Evolutionary conservation across 2,797 vertebrate species (phyloP).

Genomic region (Gymnoscopelus braueri): DNA sequence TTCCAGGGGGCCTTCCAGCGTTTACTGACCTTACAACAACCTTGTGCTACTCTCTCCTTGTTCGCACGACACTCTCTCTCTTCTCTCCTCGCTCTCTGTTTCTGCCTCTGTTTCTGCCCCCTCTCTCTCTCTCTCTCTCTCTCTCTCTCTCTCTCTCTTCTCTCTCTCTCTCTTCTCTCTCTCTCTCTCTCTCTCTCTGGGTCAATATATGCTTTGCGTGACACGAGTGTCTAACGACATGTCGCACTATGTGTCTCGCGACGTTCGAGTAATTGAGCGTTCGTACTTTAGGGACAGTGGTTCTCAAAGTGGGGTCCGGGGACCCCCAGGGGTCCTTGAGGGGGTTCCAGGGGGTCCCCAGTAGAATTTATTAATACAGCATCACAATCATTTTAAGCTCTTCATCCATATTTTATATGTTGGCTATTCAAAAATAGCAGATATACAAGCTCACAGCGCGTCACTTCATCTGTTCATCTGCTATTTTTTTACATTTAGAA

Average conservation of each 20-base stretch:
- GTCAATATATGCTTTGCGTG: neutral
- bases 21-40: slow-evolving; percentile 78
- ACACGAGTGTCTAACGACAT: too few relatives aligned
- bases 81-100: slow-evolving; percentile 32
- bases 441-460: too few relatives aligned
- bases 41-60: slow-evolving; percentile 64
- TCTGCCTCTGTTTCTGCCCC: neutral
- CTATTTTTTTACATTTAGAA: too few relatives aligned
- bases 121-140: slow-evolving; percentile 2
- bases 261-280: slow-evolving; percentile 15
- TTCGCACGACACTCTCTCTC: slow-evolving; percentile 46
- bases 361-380: too few relatives aligned
- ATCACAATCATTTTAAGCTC: slow-evolving; percentile 21
- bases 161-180: slow-evolving; percentile 13
- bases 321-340: too few relatives aligned
- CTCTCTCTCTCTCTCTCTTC: slow-evolving; percentile 16
- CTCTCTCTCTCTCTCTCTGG: neutral
- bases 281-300: neutral
- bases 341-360: too few relatives aligned
- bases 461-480: too few relatives aligned
- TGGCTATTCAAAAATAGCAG: neutral
- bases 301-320: too few relatives aligned
- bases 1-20: slow-evolving; percentile 78
- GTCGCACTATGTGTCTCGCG: neutral
- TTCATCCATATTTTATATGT: slow-evolving; percentile 65